Base-by-base conservation (phyloP, 2,797 vertebrate genomes). In the Miichthys miiuy region DNA sequence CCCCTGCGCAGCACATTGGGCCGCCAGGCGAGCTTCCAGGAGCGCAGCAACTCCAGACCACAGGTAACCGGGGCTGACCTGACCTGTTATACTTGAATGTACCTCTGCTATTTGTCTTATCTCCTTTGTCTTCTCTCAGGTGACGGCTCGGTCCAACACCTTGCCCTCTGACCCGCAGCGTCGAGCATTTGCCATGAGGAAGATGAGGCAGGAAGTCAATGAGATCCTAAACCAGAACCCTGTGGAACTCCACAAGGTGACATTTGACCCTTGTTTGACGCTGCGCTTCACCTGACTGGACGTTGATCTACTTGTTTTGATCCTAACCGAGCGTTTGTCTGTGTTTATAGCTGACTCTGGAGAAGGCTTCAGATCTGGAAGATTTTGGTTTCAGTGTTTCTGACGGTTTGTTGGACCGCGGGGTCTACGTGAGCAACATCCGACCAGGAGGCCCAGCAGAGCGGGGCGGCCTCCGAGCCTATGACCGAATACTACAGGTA, bases 331-430 rank as follows among this genome's bases (percentile, higher is more conserved):
- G 4, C 63, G 14, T 66, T 46, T 71, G n/a, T 80, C 2, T 85
- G 41, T 84, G 27, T 81, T 55, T 72, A 44, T 7, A 93, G 92
- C 70, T 93, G 66, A 91, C 85, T 63, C 85, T 93, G 10, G 91
- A 93, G 23, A 93, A 93, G 69, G 52, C 47, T 7, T 85, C 91
- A 2, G 92, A 98, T 46, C 86, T 96, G 87, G 98, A 99, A 67
- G 98, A 99, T 84, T 99, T 99, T 38, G 98, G 98, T 30, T 99
- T 99, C 93, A 99, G 98, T 10, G 97, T 99, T 74, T 98, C 98
- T 1, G 98, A 99, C 16, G 97, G 97, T 18, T 93, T 99, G 80
- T 46, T 98, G 85, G 98, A 99, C 87, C 98, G 99, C 67, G 98
- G 98, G 0, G 98, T 99, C 0, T 99, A 99, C 17, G 96, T 99